Base-by-base conservation (phyloP, 2,888 invertebrate species). In the Sepiola atlantica region DNA sequence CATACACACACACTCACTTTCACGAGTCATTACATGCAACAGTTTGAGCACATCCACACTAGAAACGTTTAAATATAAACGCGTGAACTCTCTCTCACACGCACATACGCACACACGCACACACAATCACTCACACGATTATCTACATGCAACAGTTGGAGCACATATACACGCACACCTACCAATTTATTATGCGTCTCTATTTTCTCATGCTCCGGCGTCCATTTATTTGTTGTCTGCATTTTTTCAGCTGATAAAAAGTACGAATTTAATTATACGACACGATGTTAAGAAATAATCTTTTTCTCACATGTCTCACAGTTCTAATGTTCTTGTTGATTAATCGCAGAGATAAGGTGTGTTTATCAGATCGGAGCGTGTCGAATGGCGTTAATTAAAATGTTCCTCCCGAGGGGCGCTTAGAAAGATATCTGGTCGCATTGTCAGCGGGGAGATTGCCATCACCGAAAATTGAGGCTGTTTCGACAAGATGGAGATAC, bases 241-340 rank as follows among this genome's bases (percentile, higher is more conserved):
- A 77, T 77, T 77, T 77, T 77, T 77, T 77, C n/a, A 77, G 77
- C n/a, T 77, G n/a, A 77, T 77, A 77, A 77, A 77, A 77, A 32
- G 77, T 77, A 14, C 77, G 77, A 77, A 77, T 77, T 77, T 77
- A 77, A 77, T 77, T 77, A 77, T 77, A n/a, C 77, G n/a, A 77
- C 77, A 77, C 77, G 77, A 77, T 77, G 77, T 77, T n/a, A 77
- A 77, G 77, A 18, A n/a, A 77, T 77, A 77, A 77, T 77, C 77
- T 77, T 77, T 77, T 77, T 77, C 77, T 77, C 77, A 77, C 32
- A 77, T 77, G 77, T 77, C 77, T 21, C 16, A 45, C 8, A 16
- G n/a, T 77, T 77, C 77, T 77, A 77, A 77, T 77, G 77, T 77
- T 77, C 77, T n/a, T 77, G 77, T 77, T 77, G 77, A 77, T 77